Percentiles rank a stretch among this genome's conserved stretches.
phyloP scores from a whole-genome alignment of 92 coral and sea anemone genomes.

The Heteractis magnifica region DNA sequence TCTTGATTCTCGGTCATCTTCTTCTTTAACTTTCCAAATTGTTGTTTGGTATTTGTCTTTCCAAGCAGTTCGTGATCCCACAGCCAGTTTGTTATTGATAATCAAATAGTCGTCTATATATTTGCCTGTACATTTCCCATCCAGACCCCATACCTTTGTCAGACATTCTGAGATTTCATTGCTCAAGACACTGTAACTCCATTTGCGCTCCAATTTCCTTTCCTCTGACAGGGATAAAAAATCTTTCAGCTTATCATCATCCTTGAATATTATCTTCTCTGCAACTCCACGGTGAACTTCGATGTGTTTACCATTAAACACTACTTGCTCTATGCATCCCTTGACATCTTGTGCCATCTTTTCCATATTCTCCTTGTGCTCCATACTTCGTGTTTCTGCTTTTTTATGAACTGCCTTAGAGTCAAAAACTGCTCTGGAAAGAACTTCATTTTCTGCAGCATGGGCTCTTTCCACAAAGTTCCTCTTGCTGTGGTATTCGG shows the following conservation, averaged over 20 bases:
- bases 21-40: too few relatives aligned
- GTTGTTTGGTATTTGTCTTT: too few relatives aligned
- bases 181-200: neutral
- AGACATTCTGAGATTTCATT: slow-evolving; percentile 10
- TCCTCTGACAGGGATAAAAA: slow-evolving; percentile 29
- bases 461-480: slow-evolving; percentile 53
- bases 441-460: slow-evolving; percentile 20
- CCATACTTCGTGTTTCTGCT: slow-evolving; percentile 23
- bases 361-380: slow-evolving; percentile 45
- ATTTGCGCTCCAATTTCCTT: slow-evolving; percentile 27
- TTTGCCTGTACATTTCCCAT: slow-evolving; percentile 25
- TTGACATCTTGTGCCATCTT: slow-evolving; percentile 33
- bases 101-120: slow-evolving; percentile 35
- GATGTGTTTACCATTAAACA: slow-evolving; percentile 17
- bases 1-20: neutral
- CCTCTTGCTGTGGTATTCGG: too few relatives aligned
- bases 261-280: slow-evolving; percentile 14
- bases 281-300: slow-evolving; percentile 33
- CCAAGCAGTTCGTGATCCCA: neutral
- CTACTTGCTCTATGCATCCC: slow-evolving; percentile 13
- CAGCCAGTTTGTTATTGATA: slow-evolving; percentile 5
- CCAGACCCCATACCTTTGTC: slow-evolving; percentile 32
- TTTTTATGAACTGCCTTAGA: slow-evolving; percentile 13
- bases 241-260: slow-evolving; percentile 28
- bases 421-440: slow-evolving; percentile 14